Base-by-base conservation (phyloP, 2,888 invertebrate species). In the Rutpela maculata region DNA sequence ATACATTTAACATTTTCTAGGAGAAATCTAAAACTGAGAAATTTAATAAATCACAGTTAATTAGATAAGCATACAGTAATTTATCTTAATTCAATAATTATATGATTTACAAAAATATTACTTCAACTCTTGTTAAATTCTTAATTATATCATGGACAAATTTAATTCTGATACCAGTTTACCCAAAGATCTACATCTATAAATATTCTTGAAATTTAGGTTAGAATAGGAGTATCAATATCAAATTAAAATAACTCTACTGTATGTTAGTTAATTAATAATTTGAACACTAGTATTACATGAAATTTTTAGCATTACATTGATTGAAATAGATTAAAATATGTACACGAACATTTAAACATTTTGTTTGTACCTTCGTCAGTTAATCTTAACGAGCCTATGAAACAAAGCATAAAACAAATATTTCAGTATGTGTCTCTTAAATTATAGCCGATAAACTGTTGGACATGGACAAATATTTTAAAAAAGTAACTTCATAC, bases 341-440 rank as follows among this genome's bases (percentile, higher is more conserved):
- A 15, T 65, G 17, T 55, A 62, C 50, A 59, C 11, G 12, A 9
- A 43, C 50, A 50, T 6, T n/a, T n/a, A 50, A 50, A 50, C 35
- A 43, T 11, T 62, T 62, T 31, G 11, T 75, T 74, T 75, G 75
- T 75, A 75, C 69, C 35, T 68, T 63, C 19, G 35, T 63, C 69
- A 62, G 69, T 63, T 38, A 62, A 67, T 18, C 17, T 18, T 69
- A 19, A 59, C 19, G 9, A 22, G 18, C 22, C 1, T 19, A 22
- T 59, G 22, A 59, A 59, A 59, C 11, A 19, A 59, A 59, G 22
- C 59, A 59, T 19, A 4, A 50, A 50, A 50, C 15, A 50, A 0
- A 50, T n/a, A n/a, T 15, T n/a, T 43, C 12, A 50, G 50, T 6
- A 50, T 50, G 22, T 4, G 6, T 43, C 50, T n/a, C n/a, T 12